phyloP scores from a whole-genome alignment of 2,888 invertebrate species.

The Artemia sinica region DNA sequence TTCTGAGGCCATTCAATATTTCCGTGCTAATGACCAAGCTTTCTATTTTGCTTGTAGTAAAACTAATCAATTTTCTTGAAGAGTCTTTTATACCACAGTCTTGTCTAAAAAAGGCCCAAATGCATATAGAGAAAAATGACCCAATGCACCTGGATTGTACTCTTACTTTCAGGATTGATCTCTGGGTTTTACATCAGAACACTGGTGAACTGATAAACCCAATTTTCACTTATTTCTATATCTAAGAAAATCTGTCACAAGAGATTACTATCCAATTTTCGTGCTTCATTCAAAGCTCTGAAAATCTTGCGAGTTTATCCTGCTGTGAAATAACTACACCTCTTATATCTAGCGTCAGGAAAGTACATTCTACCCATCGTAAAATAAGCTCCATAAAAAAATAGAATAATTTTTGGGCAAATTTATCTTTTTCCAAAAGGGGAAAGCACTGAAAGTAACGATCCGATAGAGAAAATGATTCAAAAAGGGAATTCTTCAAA shows the following conservation, averaged over 20 bases:
- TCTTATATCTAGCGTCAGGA: neutral
- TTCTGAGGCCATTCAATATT: neutral
- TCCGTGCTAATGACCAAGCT: neutral
- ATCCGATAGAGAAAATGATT: neutral
- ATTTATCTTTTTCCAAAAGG: neutral
- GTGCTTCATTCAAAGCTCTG: neutral
- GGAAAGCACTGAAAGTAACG: neutral
- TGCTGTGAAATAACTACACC: neutral
- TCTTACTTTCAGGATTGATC: no score
- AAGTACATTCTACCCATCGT: neutral
- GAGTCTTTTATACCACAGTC: neutral
- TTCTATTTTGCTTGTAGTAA: neutral
- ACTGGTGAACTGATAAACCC: neutral
- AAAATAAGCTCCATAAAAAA: neutral
- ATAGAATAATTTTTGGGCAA: neutral
- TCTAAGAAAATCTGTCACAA: neutral
- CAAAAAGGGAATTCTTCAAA: neutral
- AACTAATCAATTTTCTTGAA: conserved; percentile 1
- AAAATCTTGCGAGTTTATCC: neutral
- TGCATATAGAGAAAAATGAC: neutral
- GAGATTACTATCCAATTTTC: neutral
- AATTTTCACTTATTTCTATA: conserved; percentile 5
- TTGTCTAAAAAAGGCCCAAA: conserved; percentile 4
- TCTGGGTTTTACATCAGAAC: conserved; percentile 3
- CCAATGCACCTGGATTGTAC: neutral